Evolutionary conservation across 2,113 vertebrate species (phyloP).

Genomic region (Oncorhynchus keta): DNA sequence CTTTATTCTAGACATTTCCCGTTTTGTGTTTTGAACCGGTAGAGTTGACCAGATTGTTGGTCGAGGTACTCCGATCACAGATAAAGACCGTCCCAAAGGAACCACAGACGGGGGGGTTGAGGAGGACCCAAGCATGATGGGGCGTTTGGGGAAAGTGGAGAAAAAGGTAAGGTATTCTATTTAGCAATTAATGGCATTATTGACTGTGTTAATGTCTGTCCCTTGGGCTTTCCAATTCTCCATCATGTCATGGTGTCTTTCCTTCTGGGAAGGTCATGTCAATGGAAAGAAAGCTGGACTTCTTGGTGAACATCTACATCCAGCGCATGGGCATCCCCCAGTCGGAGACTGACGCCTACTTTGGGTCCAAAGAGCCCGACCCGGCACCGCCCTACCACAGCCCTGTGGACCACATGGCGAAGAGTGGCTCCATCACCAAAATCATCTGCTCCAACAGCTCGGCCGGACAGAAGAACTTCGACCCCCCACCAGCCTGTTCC

Average conservation of each 20-base stretch:
- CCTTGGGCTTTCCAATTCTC: no score
- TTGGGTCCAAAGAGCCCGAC: conserved; percentile 91
- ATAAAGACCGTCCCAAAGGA: conserved; percentile 93
- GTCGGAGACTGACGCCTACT: conserved; percentile 92
- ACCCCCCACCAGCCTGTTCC: conserved; percentile 65
- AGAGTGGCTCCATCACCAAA: conserved; percentile 85
- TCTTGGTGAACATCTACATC: conserved; percentile 95
- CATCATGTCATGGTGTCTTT: no score
- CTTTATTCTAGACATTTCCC: conserved; percentile 31
- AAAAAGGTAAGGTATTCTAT: conserved; percentile 81
- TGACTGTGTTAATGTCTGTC: no score
- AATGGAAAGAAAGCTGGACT: conserved; percentile 97
- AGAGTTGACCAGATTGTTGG: conserved; percentile 99
- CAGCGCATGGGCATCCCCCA: conserved; percentile 94
- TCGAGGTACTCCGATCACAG: conserved; percentile 84
- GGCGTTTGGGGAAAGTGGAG: conserved; percentile 93
- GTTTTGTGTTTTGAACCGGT: conserved; percentile 39
- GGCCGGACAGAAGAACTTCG: conserved; percentile 82
- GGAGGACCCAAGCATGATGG: conserved; percentile 98
- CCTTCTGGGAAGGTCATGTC: conserved; percentile 82
- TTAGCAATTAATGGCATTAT: neutral
- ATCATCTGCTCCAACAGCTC: conserved; percentile 83
- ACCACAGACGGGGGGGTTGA: conserved; percentile 85
- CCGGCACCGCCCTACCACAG: conserved; percentile 95
- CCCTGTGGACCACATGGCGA: conserved; percentile 86